Evolutionary conservation across 2,113 vertebrate species (phyloP), one percentile per base, ranked within the genome.

Genomic region (Pimephales promelas): DNA sequence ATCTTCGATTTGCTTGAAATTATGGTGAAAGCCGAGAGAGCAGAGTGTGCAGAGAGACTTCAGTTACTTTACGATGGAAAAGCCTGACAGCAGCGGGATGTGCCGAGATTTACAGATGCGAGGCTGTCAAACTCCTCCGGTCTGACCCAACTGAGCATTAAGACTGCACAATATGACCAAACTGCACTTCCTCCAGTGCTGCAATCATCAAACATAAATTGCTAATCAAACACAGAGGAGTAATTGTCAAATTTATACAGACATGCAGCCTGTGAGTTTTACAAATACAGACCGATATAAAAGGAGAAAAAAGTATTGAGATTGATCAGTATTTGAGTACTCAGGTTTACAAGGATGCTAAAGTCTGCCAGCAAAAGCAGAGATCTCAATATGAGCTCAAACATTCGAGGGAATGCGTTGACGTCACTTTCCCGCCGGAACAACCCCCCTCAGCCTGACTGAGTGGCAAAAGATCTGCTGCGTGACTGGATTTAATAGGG

Each of bases 61-160:
- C 28, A n/a, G 47, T 73, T 76, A 76, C 52, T 56, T 56, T 7
- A 76, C 11, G 13, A 76, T 56, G 73, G 71, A 76, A 36, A 75
- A 72, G 70, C 8, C 5, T 2, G 52, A 52, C 16, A 20, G 52
- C 7, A 20, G 52, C 18, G 0, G 52, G 7, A 22, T 22, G 18
- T 54, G 52, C 2, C 1, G 18, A 74, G 72, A 74, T 74, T 52
- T 74, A 74, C 28, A 56, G 49, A 34, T 0, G 1, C 20, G 5
- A 75, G 18, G 10, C 11, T 8, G 34, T 54, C 24, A 54, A 74
- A 10, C n/a, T 74, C 45, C 1, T 26, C 24, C 8, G 24, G 26
- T 9, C 45, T 1, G 2, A 74, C n/a, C 14, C 1, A 52, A 11
- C 18, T 54, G 22, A 75, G 28, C 73, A 36, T 20, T 10, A 18